Evolutionary conservation across 2,113 vertebrate species (phyloP), one percentile per base, ranked within the genome.

Genomic region (Percopsis transmontana): DNA sequence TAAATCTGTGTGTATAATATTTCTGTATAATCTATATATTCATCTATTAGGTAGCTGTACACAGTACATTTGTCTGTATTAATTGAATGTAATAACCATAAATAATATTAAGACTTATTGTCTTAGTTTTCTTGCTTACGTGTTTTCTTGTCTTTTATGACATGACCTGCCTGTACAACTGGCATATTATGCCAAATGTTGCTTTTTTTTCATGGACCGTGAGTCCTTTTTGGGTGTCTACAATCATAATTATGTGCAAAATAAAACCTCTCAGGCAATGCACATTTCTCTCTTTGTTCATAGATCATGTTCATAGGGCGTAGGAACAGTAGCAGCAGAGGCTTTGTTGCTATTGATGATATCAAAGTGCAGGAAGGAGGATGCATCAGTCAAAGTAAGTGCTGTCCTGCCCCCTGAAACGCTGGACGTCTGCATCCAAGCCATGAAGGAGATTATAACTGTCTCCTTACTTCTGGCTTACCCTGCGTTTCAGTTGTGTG

Each of bases 341-440:
- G 92, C 16, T 92, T 92, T 39, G 90, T 92, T 3, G 89, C 91
- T 15, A 61, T 92, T 42, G 92, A 93, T 70, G 91, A 93, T 58
- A 20, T 92, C 15, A 85, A 72, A 70, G 87, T 90, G 61, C 90
- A 57, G 56, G 66, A 75, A n/a, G 90, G 91, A 4, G 57, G 20
- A 23, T 93, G 91, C 62, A 57, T 14, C 41, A 42, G 76, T 50
- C 55, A 80, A n/a, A 55, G 92, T 92, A 61, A 18, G 77, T 44
- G 55, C 42, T 38, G 23, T 0, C 51, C 41, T n/a, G 1, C 33
- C 18, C n/a, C n/a, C 13, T 39, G 47, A 27, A 23, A 41, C 61
- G 50, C 20, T 11, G 18, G 47, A 16, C 3, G 14, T 8, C 56
- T 39, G 5, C 24, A 21, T 2, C 12, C 4, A 16, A 15, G 14